Base-by-base conservation (phyloP, 2,888 invertebrate genomes). In the Theretra japonica region DNA sequence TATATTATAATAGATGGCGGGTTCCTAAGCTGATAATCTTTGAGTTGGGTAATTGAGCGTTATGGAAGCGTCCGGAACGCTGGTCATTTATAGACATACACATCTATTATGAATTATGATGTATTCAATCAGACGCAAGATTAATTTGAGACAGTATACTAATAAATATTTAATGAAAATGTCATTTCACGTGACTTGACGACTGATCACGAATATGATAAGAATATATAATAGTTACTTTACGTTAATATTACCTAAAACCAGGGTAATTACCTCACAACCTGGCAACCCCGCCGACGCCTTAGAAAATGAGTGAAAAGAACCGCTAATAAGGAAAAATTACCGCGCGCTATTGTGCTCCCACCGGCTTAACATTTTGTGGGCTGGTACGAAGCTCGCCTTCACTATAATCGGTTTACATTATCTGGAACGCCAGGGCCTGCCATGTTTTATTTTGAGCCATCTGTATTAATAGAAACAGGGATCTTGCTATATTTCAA, bases 261-360 rank as follows among this genome's bases (percentile, higher is more conserved):
- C 57, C n/a, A 57, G 57, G 70, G 59, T 59, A 48, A 57, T 48
- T 41, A 48, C 41, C 17, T 58, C 23, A 57, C 25, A 41, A 41
- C 1, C 41, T 58, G 70, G 41, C 59, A 70, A 70, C 58, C 41
- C 59, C 5, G 41, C 23, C 23, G 77, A 75, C 76, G 75, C 73
- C 75, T 73, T 73, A 75, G 73, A 76, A 75, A 75, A 79, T 74
- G 74, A 75, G 73, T 77, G 75, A 77, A 79, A 79, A 78, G 77
- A 77, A 70, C 75, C 74, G 75, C 81, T 81, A 80, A 80, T 77
- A 81, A 76, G 79, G 79, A 80, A 76, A 80, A 81, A 81, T 80
- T 81, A 80, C 79, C 73, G 41, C 72, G 72, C 71, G 72, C 72
- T 75, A 79, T 79, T 80, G 77, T 82, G 68, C 72, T 65, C 57